These are phyloP conservation scores for Etheostoma perlongum DNA, from an alignment of 2,797 vertebrate genomes.

Conservation along the genomic window DNA sequence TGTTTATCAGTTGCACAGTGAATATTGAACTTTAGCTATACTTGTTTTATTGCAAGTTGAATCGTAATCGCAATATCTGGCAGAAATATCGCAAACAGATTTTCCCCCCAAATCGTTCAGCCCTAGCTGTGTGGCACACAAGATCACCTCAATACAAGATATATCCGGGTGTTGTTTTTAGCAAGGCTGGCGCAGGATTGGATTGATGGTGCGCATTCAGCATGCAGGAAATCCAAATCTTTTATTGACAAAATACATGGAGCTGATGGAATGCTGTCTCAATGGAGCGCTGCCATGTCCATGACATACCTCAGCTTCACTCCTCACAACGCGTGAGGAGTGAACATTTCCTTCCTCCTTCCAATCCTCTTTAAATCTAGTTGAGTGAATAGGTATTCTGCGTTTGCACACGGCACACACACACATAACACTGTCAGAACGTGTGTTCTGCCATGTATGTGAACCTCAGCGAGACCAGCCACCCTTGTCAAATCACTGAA, in stretches of 20 bases:
- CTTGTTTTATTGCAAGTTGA: no score
- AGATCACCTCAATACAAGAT: conserved; percentile 28
- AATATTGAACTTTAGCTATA: no score
- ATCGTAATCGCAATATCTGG: no score
- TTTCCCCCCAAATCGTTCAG: no score
- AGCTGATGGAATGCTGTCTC: conserved; percentile 62
- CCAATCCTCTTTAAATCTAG: conserved; percentile 71
- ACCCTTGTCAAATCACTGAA: conserved; percentile 36
- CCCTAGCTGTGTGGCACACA: conserved; percentile 2
- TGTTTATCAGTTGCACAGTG: no score
- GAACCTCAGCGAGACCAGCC: conserved; percentile 41
- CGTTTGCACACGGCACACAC: conserved; percentile 61
- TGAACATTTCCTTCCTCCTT: conserved; percentile 73
- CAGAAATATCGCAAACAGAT: no score
- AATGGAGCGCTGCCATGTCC: conserved; percentile 64
- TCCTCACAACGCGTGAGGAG: conserved; percentile 49
- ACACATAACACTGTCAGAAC: conserved; percentile 61
- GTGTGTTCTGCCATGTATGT: conserved; percentile 63
- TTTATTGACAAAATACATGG: conserved; percentile 66
- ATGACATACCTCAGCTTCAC: conserved; percentile 66
- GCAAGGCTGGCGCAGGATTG: conserved; percentile 34
- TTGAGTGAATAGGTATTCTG: conserved; percentile 72
- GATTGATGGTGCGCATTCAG: conserved; percentile 38
- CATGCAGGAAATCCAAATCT: conserved; percentile 62
- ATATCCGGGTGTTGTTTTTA: conserved; percentile 46